Evolutionary conservation across 1,140 invertebrate genomes (phyloP), one percentile per base, ranked within the genome.

Genomic region (Brachionus plicatilis): DNA sequence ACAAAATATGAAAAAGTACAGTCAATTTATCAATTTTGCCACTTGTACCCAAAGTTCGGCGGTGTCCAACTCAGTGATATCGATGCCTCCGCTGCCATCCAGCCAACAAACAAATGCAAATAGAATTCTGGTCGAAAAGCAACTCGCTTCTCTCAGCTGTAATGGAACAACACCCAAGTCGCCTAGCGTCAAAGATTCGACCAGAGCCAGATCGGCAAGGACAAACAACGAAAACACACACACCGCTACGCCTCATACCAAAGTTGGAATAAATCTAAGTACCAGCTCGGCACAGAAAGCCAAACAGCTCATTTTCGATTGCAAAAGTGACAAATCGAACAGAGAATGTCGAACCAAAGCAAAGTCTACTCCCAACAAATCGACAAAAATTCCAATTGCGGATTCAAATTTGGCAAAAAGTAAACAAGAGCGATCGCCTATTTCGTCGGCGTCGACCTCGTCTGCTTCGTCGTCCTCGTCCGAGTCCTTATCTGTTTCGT

Each of bases 1-100:
- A 33, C 82, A 70, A 45, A 85, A 86, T 50, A 56, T 85, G 33
- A 56, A 86, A 47, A 85, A 86, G 83, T 80, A 86, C 75, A 79
- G 86, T 85, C 27, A 87, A 86, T 68, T 82, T 85, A 87, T 88
- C 85, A 70, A 70, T 41, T 37, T 24, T 50, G 4, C 24, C n/a
- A 45, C 5, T 11, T 60, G 60, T 84, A 65, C 53, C 24, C 65
- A 85, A 65, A 45, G 20, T 24, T 41, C 45, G 12, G 47, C 33
- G 43, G 27, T 29, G 4, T 82, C 79, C 5, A 82, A 66, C 47
- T 43, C 79, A 37, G 45, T 82, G 14, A 41, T 82, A n/a, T 82
- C 79, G 20, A 60, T 82, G 79, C 79, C 79, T 11, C 65, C 79
- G 3, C 29, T 82, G 20, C 53, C 53, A 82, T 14, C 79, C 4